phyloP scores from a whole-genome alignment of 2,797 vertebrate genomes.

The Orestias chungarensis region DNA sequence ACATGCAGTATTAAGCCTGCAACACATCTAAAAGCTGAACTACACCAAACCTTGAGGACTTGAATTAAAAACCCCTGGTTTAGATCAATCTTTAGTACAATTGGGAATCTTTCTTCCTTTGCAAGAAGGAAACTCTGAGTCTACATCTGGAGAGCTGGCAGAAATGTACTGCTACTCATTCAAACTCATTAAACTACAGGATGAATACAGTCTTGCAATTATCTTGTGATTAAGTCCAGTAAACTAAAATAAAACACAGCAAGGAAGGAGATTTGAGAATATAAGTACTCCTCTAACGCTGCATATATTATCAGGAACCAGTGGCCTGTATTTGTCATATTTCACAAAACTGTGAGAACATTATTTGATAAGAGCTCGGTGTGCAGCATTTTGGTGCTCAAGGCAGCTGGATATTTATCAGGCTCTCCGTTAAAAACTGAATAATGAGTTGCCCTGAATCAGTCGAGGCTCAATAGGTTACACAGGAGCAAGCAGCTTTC shows the following conservation, averaged over 20 bases:
- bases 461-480: neutral
- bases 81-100: no score
- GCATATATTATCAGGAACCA: slow-evolving; percentile 15
- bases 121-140: no score
- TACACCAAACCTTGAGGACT: no score
- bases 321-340: slow-evolving; percentile 11
- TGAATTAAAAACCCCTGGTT: no score
- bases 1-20: no score
- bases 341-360: slow-evolving; percentile 11
- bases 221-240: neutral
- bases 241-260: neutral
- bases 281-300: slow-evolving; percentile 14
- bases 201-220: neutral
- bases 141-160: no score
- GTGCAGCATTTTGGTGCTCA: slow-evolving; percentile 9
- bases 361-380: slow-evolving; percentile 12
- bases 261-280: neutral
- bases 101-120: no score
- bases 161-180: no score
- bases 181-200: no score
- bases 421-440: slow-evolving; percentile 1
- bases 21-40: no score
- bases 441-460: slow-evolving; percentile 14
- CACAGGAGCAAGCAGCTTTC: slow-evolving; percentile 2
- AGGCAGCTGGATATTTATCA: slow-evolving; percentile 7